Evolutionary conservation across 2,113 vertebrate species (phyloP).

Genomic region (Dinomys branickii): DNA sequence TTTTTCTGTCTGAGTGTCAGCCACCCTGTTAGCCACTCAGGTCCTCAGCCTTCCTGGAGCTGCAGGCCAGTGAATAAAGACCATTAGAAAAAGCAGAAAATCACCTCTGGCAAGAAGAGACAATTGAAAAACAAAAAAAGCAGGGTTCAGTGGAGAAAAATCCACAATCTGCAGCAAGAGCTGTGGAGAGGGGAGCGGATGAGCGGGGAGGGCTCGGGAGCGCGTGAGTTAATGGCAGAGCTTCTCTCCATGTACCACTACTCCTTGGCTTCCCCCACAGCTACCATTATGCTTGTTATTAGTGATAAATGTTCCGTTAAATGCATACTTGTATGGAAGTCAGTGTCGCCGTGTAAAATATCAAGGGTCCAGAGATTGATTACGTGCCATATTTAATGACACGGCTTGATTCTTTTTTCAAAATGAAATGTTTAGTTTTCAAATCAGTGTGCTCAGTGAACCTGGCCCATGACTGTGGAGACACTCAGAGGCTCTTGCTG

Average conservation of each 20-base stretch:
- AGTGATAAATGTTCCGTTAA: conserved; percentile 76
- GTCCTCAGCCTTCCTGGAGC: neutral
- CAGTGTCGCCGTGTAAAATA: neutral
- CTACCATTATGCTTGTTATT: conserved; percentile 69
- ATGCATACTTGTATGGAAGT: neutral
- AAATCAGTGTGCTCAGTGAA: conserved; percentile 61
- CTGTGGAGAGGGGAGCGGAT: rapidly evolving
- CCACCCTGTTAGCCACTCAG: neutral
- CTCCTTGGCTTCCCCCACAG: conserved; percentile 17
- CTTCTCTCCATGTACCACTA: neutral
- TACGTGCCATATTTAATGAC: conserved; percentile 54
- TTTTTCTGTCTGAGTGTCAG: neutral
- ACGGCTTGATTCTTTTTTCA: conserved; percentile 49
- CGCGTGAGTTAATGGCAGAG: neutral
- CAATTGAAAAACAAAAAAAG: neutral
- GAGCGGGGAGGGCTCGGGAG: neutral
- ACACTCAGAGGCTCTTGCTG: neutral
- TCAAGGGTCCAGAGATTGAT: conserved; percentile 57
- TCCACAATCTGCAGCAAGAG: neutral
- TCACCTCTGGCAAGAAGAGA: neutral
- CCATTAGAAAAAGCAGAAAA: neutral
- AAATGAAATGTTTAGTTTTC: conserved; percentile 65
- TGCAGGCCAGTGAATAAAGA: neutral
- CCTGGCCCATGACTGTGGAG: neutral
- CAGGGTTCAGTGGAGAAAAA: rapidly evolving